A percentile compares a stretch with the other conserved stretches of the same genome.
These are phyloP conservation scores for Anser cygnoides DNA, from an alignment of 2,113 vertebrate species.

Conservation along the genomic window DNA sequence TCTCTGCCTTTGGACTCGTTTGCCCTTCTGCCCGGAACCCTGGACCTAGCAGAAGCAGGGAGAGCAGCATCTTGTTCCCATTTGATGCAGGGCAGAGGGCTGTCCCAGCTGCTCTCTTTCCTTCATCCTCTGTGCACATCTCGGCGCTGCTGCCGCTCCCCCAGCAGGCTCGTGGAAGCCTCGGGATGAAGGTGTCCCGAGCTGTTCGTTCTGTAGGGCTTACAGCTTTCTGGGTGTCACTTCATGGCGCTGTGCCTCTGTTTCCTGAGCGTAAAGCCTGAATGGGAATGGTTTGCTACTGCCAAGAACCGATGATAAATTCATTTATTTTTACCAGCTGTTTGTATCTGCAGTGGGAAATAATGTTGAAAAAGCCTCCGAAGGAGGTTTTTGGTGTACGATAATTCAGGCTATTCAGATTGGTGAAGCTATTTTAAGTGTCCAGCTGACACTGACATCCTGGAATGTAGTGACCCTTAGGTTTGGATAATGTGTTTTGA, in stretches of 20 bases:
- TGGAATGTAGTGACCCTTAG: slow-evolving; percentile 6
- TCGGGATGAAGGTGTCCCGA: not conserved
- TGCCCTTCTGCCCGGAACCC: not conserved
- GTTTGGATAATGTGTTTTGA: slow-evolving; percentile 10
- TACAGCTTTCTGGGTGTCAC: not conserved
- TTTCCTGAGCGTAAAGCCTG: not conserved
- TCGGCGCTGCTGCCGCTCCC: not conserved
- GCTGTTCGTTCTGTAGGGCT: not conserved
- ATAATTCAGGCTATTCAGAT: not conserved
- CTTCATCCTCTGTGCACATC: fast-evolving
- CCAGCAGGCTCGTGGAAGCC: not conserved
- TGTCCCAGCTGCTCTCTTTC: not conserved
- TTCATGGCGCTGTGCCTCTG: not conserved
- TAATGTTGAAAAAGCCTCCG: not conserved
- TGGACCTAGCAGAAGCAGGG: not conserved
- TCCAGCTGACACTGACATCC: slow-evolving; percentile 1
- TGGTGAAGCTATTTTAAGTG: slow-evolving; percentile 10
- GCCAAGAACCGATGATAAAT: not conserved
- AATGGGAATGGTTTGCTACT: not conserved
- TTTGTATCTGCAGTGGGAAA: not conserved
- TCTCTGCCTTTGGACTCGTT: not conserved
- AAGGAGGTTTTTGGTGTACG: not conserved
- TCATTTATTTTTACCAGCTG: not conserved
- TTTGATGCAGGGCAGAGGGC: not conserved
- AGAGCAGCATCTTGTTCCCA: fast-evolving